A percentile compares a stretch with the other conserved stretches of the same genome.
Conservation (phyloP, 1,140 invertebrate species). For the Drosophila ananassae region DNA sequence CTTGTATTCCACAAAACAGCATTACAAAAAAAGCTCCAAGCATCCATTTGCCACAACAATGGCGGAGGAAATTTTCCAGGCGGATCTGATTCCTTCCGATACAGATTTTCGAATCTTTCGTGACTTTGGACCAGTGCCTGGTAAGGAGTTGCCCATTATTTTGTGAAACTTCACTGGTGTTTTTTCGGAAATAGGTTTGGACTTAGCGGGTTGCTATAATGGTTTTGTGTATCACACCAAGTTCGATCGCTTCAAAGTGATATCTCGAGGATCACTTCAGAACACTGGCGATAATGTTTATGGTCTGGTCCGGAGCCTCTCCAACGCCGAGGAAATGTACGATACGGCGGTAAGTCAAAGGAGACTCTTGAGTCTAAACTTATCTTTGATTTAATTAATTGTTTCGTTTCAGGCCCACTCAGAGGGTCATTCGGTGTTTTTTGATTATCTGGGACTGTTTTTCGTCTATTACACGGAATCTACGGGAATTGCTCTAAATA, state of each 20-base stretch:
- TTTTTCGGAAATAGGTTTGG: constrained; percentile 85
- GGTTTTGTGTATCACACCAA: constrained; percentile 96
- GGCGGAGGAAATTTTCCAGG: constrained; percentile 95
- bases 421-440: constrained; percentile 88
- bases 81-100: constrained; percentile 93
- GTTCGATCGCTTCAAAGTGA: constrained; percentile 90
- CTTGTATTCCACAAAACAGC: constrained; percentile 84
- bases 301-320: constrained; percentile 87
- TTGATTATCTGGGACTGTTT: constrained; percentile 91
- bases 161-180: constrained; percentile 80
- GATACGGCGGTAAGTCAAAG: constrained; percentile 70
- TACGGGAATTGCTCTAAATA: constrained; percentile 86
- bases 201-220: constrained; percentile 97
- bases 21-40: constrained; percentile 91
- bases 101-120: constrained; percentile 95
- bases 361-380: constrained; percentile 60
- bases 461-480: constrained; percentile 88
- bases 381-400: constrained; percentile 41
- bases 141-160: constrained; percentile 50
- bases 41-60: constrained; percentile 93
- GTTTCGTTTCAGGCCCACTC: constrained; percentile 71
- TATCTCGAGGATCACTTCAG: constrained; percentile 91
- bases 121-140: constrained; percentile 90
- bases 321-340: constrained; percentile 86
- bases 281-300: constrained; percentile 92